phyloP scores from a whole-genome alignment of 2,113 vertebrate species.

The Campylomormyrus tamandua region DNA sequence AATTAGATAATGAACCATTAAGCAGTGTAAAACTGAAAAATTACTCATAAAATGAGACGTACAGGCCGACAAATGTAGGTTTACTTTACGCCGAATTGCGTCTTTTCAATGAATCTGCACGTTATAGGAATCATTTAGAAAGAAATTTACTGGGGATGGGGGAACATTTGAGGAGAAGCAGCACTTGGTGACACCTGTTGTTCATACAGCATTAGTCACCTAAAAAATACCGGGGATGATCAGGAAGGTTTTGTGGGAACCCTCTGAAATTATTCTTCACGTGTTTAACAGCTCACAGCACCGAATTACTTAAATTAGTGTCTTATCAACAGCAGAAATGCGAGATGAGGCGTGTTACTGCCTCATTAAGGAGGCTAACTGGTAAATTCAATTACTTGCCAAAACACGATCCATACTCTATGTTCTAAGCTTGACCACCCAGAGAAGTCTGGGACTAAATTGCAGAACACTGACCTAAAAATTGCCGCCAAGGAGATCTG shows the following conservation, averaged over 20 bases:
- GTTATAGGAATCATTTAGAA: not conserved
- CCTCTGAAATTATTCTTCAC: not conserved
- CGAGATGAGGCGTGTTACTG: not conserved
- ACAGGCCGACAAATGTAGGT: constrained; percentile 1
- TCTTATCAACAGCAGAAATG: constrained; percentile 1
- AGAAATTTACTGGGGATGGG: not conserved
- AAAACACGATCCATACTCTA: not conserved
- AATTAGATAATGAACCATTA: constrained; percentile 11
- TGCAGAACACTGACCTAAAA: not conserved
- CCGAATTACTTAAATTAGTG: not conserved
- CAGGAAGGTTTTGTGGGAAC: not conserved
- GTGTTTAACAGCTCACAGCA: constrained; percentile 1
- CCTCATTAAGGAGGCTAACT: not conserved
- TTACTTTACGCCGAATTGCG: not conserved
- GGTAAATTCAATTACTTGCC: not conserved
- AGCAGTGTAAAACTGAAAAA: constrained; percentile 6
- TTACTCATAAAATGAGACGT: not conserved
- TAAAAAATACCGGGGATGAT: not conserved
- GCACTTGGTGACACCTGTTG: not conserved
- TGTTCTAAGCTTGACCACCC: not conserved
- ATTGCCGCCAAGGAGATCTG: not conserved
- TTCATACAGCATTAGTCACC: not conserved
- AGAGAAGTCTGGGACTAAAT: not conserved
- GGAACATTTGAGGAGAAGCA: not conserved
- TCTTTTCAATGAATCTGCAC: not conserved